A percentile compares a stretch with the other conserved stretches of the same genome.
phyloP scores from a whole-genome alignment of 2,113 vertebrate genomes.

The Coptodon bakossiorum region DNA sequence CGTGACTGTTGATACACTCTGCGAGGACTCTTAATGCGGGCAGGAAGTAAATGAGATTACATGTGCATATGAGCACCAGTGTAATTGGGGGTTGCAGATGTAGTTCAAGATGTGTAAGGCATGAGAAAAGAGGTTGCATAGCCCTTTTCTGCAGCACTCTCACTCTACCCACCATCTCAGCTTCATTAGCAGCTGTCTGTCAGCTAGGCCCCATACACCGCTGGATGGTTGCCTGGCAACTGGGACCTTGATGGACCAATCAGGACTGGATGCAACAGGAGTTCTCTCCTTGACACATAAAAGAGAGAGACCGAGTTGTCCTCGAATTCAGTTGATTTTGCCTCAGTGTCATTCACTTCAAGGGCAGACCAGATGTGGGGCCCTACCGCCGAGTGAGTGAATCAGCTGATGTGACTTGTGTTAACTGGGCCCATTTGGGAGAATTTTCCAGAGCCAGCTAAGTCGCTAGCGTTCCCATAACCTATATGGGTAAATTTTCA shows the following conservation, averaged over 20 bases:
- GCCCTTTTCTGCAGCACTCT: constrained; percentile 4
- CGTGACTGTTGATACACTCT: not conserved
- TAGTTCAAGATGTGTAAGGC: constrained; percentile 27
- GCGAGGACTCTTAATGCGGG: not conserved
- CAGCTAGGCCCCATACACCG: constrained; percentile 40
- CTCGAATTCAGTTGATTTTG: constrained; percentile 43
- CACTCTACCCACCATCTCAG: not conserved
- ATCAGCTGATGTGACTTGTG: not conserved
- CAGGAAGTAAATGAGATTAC: not conserved
- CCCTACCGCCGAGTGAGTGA: not conserved
- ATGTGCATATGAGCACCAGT: not conserved
- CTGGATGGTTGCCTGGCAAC: constrained; percentile 76
- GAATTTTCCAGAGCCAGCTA: not conserved
- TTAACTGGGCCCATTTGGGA: not conserved
- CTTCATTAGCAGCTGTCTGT: constrained; percentile 69
- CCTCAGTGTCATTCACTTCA: constrained; percentile 9
- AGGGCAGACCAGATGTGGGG: not conserved
- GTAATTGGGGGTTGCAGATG: not conserved
- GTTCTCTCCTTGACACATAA: constrained; percentile 53
- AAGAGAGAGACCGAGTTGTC: constrained; percentile 34
- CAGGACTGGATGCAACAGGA: constrained; percentile 63
- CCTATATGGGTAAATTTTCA: not conserved
- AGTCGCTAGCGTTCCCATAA: not conserved
- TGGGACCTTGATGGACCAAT: constrained; percentile 64
- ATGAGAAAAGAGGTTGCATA: constrained; percentile 19